A percentile compares a stretch with the other conserved stretches of the same genome.
Conservation (phyloP, 2,113 vertebrate species). For the Crotophaga sulcirostris region DNA sequence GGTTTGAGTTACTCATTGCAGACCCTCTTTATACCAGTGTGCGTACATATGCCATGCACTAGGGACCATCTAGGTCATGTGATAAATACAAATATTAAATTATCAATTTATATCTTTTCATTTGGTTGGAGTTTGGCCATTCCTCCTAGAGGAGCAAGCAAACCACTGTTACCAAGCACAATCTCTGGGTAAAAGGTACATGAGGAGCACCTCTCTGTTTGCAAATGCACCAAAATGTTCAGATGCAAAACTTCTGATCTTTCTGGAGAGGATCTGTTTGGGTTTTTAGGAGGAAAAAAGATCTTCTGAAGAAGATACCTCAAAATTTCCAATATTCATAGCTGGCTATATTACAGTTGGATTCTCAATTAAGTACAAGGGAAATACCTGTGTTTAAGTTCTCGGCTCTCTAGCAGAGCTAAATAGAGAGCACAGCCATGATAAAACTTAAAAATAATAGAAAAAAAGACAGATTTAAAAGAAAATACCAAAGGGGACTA, state of each 20-base stretch:
- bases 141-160: neutral
- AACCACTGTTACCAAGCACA: neutral
- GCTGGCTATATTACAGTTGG: neutral
- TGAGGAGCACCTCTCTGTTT: neutral
- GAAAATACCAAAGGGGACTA: neutral
- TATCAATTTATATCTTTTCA: no score
- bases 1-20: neutral
- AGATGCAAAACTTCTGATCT: neutral
- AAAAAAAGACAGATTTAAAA: neutral
- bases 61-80: neutral
- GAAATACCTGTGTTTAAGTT: neutral
- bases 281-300: neutral
- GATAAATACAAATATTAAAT: no score
- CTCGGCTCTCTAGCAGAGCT: neutral
- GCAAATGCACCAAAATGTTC: neutral
- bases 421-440: neutral
- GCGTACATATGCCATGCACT: neutral
- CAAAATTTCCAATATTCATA: neutral
- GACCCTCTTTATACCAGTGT: accelerated
- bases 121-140: neutral
- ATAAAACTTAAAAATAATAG: no score
- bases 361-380: neutral
- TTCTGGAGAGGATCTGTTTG: neutral
- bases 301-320: neutral
- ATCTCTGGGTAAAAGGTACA: no score